Evolutionary conservation across 30 jellyfish, hydroid and myxozoan species (phyloP).

Genomic region (Pelagia noctiluca): DNA sequence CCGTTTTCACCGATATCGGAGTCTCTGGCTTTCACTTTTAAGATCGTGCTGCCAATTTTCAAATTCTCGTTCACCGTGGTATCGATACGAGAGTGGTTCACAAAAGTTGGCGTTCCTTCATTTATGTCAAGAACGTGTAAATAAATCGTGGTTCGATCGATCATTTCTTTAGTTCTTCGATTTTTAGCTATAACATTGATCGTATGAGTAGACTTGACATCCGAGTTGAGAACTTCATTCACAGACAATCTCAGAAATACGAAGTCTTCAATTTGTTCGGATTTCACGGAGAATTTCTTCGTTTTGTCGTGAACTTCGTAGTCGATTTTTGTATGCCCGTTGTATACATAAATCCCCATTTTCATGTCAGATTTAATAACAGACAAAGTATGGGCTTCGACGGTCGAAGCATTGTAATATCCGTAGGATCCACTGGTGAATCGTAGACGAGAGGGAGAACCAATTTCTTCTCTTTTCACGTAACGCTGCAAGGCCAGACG

Average conservation of each 20-base stretch:
- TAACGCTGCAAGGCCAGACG: constrained; percentile 37
- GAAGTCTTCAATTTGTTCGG: constrained; percentile 63
- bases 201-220: constrained; percentile 28
- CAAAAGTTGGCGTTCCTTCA: constrained; percentile 55
- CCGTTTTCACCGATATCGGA: constrained; percentile 78
- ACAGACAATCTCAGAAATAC: constrained; percentile 63
- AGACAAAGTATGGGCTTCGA: constrained; percentile 15
- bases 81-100: constrained; percentile 8
- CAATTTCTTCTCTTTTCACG: constrained; percentile 72
- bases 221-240: constrained; percentile 36
- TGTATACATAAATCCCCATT: constrained; percentile 80
- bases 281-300: constrained; percentile 38
- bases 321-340: constrained; percentile 44
- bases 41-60: constrained; percentile 46
- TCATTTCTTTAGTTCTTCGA: constrained; percentile 43
- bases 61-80: constrained; percentile 49
- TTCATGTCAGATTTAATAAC: constrained; percentile 60
- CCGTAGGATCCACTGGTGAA: constrained; percentile 83
- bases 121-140: constrained; percentile 58
- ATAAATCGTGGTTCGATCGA: constrained; percentile 72
- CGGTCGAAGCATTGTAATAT: constrained; percentile 63
- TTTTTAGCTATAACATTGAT: constrained; percentile 55
- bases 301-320: constrained; percentile 48
- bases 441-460: constrained; percentile 71
- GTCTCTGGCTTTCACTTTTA: constrained; percentile 60